Percentiles rank a stretch among this genome's conserved stretches.
These are phyloP conservation scores for Erebia epiphron DNA, from an alignment of 2,888 invertebrate genomes.

Conservation along the genomic window DNA sequence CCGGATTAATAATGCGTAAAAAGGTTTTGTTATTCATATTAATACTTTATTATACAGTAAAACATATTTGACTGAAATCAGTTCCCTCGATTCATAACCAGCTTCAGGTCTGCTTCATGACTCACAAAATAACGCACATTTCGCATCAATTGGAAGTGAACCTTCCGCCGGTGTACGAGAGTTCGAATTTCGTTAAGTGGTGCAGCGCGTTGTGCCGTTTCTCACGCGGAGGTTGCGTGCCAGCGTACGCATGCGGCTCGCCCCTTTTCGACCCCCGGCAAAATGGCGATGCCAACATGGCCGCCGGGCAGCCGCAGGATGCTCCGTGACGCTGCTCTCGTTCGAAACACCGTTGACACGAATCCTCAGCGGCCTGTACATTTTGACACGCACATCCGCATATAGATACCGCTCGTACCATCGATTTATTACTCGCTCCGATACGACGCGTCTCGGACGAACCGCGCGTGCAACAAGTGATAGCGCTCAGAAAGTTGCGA, in stretches of 20 bases:
- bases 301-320: constrained; percentile 81
- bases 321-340: constrained; percentile 73
- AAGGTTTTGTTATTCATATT: background rate
- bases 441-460: constrained; percentile 53
- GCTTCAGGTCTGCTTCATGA: constrained; percentile 64
- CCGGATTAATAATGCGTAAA: background rate
- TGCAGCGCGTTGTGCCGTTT: constrained; percentile 67
- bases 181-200: constrained; percentile 53
- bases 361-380: constrained; percentile 66
- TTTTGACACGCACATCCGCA: constrained; percentile 67
- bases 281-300: constrained; percentile 83
- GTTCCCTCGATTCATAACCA: constrained; percentile 72
- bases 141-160: constrained; percentile 53
- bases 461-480: constrained; percentile 81
- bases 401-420: constrained; percentile 59
- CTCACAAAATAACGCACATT: constrained; percentile 74
- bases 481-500: constrained; percentile 58
- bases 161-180: constrained; percentile 57
- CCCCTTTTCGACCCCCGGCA: constrained; percentile 75
- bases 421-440: constrained; percentile 64
- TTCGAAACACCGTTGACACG: constrained; percentile 73
- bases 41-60: background rate
- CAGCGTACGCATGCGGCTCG: constrained; percentile 81
- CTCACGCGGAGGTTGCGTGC: constrained; percentile 66
- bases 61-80: constrained; percentile 69